phyloP scores from a whole-genome alignment of 2,888 invertebrate species.

The Portevinia maculata region DNA sequence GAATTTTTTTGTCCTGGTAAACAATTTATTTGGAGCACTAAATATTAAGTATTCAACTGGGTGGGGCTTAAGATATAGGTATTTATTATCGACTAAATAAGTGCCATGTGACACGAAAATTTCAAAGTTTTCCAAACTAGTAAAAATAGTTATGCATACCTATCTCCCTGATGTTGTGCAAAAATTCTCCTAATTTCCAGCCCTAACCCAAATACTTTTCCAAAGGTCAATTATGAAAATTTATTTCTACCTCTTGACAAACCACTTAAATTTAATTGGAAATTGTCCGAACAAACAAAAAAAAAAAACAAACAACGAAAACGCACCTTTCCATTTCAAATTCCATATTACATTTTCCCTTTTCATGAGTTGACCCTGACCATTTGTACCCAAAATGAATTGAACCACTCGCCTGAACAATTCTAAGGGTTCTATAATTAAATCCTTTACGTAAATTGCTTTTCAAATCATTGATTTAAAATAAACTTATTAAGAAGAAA shows the following conservation, averaged over 20 bases:
- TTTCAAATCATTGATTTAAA: slow-evolving; percentile 65
- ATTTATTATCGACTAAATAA: too few relatives aligned
- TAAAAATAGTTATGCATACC: too few relatives aligned
- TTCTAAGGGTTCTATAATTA: slow-evolving; percentile 34
- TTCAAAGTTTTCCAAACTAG: too few relatives aligned
- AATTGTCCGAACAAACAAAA: background rate
- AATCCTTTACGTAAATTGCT: slow-evolving; percentile 55
- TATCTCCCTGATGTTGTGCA: too few relatives aligned
- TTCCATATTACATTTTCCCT: background rate
- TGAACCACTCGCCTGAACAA: background rate
- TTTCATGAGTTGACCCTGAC: background rate
- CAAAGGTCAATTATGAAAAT: too few relatives aligned
- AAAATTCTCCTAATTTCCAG: too few relatives aligned
- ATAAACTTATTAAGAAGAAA: slow-evolving; percentile 37
- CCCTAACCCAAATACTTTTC: too few relatives aligned
- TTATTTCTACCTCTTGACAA: background rate
- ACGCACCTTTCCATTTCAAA: slow-evolving; percentile 12
- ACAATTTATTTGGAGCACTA: too few relatives aligned
- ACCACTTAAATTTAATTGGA: slow-evolving; percentile 28
- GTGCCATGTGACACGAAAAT: too few relatives aligned
- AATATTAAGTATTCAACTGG: too few relatives aligned
- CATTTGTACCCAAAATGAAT: slow-evolving; percentile 1
- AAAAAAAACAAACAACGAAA: background rate
- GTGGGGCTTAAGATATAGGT: too few relatives aligned
- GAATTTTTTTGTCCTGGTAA: too few relatives aligned